Evolutionary conservation across 2,113 vertebrate genomes (phyloP).

Genomic region (Ornithorhynchus anatinus): DNA sequence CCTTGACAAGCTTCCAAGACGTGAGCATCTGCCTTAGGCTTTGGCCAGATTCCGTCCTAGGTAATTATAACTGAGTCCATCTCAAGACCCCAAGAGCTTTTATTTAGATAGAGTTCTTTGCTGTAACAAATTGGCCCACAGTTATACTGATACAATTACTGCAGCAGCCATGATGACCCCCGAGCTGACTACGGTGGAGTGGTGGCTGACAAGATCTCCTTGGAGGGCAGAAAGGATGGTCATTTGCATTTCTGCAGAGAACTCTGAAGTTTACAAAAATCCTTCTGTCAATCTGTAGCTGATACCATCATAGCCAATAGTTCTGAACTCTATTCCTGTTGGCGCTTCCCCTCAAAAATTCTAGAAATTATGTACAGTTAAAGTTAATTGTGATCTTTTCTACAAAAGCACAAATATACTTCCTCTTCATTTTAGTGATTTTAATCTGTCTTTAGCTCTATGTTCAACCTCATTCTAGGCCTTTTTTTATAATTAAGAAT

Average conservation of each 20-base stretch:
- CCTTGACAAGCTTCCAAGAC: not conserved
- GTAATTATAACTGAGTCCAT: not conserved
- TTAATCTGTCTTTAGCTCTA: not conserved
- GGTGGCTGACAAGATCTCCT: not conserved
- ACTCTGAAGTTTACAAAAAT: not conserved
- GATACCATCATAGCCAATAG: not conserved
- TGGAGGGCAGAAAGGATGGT: not conserved
- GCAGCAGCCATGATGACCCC: too few relatives aligned
- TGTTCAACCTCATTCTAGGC: not conserved
- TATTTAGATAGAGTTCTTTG: not conserved
- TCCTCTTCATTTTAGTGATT: too few relatives aligned
- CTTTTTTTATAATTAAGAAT: not conserved
- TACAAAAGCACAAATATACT: not conserved
- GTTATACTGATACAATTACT: too few relatives aligned
- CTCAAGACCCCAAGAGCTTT: not conserved
- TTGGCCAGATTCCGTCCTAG: not conserved
- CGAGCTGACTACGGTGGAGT: too few relatives aligned
- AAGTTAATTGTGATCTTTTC: not conserved
- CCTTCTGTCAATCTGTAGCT: not conserved
- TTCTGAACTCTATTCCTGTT: not conserved
- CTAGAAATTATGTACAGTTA: not conserved
- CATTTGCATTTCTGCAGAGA: not conserved
- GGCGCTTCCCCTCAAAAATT: not conserved
- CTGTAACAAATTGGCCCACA: too few relatives aligned
- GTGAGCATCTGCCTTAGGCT: not conserved